Conservation (phyloP, 1,140 invertebrate genomes). For the Tetramorium simillimum region DNA sequence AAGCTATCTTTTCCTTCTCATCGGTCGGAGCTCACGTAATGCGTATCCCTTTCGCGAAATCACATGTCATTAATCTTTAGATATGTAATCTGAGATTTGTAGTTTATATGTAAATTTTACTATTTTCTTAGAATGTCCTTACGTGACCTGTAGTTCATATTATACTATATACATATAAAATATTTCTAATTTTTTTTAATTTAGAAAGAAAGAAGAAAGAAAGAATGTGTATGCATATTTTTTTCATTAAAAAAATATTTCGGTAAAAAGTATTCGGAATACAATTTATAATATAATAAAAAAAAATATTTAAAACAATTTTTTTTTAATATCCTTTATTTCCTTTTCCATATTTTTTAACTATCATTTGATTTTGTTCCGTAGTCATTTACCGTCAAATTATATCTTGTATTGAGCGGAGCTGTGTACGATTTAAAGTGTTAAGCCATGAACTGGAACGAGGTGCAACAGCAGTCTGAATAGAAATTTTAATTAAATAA, state of each 20-base stretch:
- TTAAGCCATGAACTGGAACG: conserved; percentile 19
- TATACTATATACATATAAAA: neutral
- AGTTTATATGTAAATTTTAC: neutral
- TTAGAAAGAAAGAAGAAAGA: neutral
- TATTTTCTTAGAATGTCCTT: neutral
- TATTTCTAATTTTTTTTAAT: neutral
- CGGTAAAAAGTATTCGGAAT: neutral
- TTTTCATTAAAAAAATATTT: neutral
- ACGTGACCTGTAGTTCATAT: neutral
- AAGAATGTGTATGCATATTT: neutral
- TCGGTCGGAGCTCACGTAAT: neutral
- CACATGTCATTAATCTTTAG: neutral
- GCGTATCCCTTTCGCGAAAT: neutral
- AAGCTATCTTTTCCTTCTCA: conserved; percentile 2
- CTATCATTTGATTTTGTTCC: neutral
- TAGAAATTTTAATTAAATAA: conserved; percentile 63
- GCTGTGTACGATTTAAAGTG: conserved; percentile 16
- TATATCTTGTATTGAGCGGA: conserved; percentile 25
- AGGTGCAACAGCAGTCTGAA: conserved; percentile 33
- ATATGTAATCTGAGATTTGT: neutral
- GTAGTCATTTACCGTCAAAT: conserved; percentile 19
- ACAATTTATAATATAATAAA: neutral
- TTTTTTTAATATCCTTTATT: neutral
- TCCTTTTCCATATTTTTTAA: neutral
- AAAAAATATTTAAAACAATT: neutral